phyloP scores from a whole-genome alignment of 2,797 vertebrate species.

The Tachyglossus aculeatus region DNA sequence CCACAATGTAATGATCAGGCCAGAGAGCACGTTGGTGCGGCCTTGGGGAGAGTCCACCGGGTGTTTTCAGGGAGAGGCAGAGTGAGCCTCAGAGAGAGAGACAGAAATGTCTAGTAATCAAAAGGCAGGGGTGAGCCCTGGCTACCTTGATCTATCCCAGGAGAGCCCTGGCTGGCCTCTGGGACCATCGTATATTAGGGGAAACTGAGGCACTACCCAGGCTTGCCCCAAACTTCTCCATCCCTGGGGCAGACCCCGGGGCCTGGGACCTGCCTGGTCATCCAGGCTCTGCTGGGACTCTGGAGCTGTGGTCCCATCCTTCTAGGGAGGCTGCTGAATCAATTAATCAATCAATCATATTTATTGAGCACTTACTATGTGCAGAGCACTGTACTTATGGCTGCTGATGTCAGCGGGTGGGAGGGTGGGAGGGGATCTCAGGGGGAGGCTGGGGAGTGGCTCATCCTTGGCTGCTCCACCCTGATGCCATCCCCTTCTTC shows the following conservation, averaged over 20 bases:
- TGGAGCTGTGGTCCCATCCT: too few relatives aligned
- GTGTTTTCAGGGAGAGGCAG: constrained; percentile 51
- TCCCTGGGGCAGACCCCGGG: too few relatives aligned
- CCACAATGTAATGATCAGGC: too few relatives aligned
- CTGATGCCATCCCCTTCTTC: neutral
- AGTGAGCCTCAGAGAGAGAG: neutral
- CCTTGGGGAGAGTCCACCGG: too few relatives aligned
- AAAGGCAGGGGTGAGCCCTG: neutral
- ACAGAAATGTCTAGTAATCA: neutral
- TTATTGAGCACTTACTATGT: too few relatives aligned
- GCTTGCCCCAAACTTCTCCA: neutral
- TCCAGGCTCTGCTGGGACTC: too few relatives aligned
- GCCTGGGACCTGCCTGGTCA: too few relatives aligned
- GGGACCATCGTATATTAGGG: neutral
- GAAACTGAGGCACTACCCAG: neutral
- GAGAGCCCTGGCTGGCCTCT: neutral
- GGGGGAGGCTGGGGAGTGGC: neutral
- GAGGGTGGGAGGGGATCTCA: neutral
- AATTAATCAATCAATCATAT: too few relatives aligned
- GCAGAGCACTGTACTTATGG: too few relatives aligned
- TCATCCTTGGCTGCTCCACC: neutral
- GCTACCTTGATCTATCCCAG: neutral
- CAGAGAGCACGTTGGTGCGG: too few relatives aligned
- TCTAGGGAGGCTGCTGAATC: too few relatives aligned
- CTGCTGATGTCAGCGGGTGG: neutral